Percentiles rank a stretch among this genome's conserved stretches.
Evolutionary conservation across 1,140 invertebrate species (phyloP).

Genomic region (Magallana angulata): DNA sequence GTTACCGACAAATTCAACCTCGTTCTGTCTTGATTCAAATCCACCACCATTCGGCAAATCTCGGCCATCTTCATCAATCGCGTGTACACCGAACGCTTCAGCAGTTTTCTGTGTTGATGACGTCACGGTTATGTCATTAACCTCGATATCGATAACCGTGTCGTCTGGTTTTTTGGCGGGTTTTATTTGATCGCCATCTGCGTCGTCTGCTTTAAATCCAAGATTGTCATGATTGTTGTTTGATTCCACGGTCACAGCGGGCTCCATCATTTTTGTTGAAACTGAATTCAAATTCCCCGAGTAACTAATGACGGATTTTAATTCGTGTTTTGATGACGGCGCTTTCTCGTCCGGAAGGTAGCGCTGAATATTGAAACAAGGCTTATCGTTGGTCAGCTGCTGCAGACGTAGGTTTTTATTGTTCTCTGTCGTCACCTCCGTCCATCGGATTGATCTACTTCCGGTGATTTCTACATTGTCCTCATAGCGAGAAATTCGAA

Average conservation of each 20-base stretch:
- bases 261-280: background rate
- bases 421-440: background rate
- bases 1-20: no score
- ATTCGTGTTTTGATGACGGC: background rate
- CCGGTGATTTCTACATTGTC: background rate
- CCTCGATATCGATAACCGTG: background rate
- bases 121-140: background rate
- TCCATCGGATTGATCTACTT: background rate
- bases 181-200: background rate
- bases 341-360: background rate
- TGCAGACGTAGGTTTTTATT: background rate
- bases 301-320: constrained; percentile 5
- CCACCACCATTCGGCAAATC: background rate
- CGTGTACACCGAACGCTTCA: background rate
- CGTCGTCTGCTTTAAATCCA: background rate
- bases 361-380: background rate
- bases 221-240: background rate
- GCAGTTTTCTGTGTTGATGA: background rate
- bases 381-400: background rate
- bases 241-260: background rate
- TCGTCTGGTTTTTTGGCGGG: background rate
- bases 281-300: background rate
- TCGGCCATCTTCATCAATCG: background rate
- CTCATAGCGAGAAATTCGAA: background rate
- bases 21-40: no score